These are phyloP conservation scores for Athalia rosae DNA, from an alignment of 2,888 invertebrate species.

Conservation along the genomic window DNA sequence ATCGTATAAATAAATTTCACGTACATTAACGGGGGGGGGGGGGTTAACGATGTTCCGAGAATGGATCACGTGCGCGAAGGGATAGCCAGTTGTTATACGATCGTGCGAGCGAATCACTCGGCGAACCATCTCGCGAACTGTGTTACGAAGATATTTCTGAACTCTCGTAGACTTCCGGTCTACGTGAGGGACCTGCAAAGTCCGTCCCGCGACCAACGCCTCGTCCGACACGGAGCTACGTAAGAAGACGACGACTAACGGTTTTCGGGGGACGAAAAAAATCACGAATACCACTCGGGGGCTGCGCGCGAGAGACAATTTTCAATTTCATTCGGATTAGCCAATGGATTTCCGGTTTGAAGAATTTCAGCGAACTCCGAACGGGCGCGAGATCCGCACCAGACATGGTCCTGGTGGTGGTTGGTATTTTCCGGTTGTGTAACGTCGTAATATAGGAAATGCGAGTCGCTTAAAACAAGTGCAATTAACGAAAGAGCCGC, in stretches of 20 bases:
- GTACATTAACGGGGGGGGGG: background rate
- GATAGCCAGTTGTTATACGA: conserved; percentile 20
- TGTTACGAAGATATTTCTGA: conserved; percentile 16
- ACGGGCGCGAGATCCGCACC: background rate
- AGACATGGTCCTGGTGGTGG: background rate
- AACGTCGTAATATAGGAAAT: background rate
- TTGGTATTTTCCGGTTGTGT: background rate
- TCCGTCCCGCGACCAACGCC: conserved; percentile 12
- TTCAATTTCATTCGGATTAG: conserved; percentile 33
- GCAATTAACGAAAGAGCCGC: conserved; percentile 30
- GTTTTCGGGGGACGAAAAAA: background rate
- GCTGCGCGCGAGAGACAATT: too few relatives aligned
- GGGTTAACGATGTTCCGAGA: conserved; percentile 5
- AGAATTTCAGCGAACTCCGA: conserved; percentile 11
- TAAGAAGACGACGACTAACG: conserved; percentile 30
- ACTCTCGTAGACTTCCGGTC: conserved; percentile 22
- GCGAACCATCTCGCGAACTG: conserved; percentile 29
- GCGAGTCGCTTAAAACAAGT: conserved; percentile 25
- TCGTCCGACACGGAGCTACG: background rate
- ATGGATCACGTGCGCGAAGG: background rate
- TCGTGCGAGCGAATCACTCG: conserved; percentile 31
- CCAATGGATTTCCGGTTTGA: conserved; percentile 21
- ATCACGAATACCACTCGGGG: conserved; percentile 1
- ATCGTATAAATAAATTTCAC: background rate
- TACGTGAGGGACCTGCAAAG: conserved; percentile 30